A percentile compares a stretch with the other conserved stretches of the same genome.
phyloP scores from a whole-genome alignment of 2,113 vertebrate genomes.

The Gobiocypris rarus region DNA sequence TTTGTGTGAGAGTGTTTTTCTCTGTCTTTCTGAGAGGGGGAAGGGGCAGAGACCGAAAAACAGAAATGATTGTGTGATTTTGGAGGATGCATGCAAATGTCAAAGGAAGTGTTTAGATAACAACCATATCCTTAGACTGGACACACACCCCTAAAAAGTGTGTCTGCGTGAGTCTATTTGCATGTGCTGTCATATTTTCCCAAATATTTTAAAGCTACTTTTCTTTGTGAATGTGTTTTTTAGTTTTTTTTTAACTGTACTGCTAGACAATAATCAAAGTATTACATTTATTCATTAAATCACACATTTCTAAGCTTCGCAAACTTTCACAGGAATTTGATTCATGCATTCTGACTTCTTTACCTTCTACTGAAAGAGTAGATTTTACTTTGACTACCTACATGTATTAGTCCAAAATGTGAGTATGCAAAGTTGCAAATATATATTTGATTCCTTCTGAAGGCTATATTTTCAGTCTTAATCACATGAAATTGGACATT shows the following conservation, averaged over 20 bases:
- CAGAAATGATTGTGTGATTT: slow-evolving; percentile 2
- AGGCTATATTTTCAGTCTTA: slow-evolving; percentile 67
- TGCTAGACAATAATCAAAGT: background rate
- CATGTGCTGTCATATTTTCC: background rate
- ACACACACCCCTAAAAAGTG: background rate
- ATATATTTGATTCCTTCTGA: slow-evolving; percentile 23
- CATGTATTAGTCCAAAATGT: background rate
- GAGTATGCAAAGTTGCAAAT: background rate
- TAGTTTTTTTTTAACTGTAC: background rate
- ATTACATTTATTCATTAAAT: background rate
- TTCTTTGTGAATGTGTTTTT: background rate
- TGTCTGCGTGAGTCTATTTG: slow-evolving; percentile 28
- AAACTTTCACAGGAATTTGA: background rate
- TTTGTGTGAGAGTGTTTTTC: slow-evolving; percentile 51
- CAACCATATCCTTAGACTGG: background rate
- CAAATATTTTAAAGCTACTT: no score
- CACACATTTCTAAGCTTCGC: background rate
- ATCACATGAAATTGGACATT: slow-evolving; percentile 86
- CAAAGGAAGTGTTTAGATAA: slow-evolving; percentile 1
- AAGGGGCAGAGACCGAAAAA: background rate
- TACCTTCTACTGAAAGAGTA: background rate
- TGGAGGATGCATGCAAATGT: slow-evolving; percentile 6
- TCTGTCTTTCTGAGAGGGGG: slow-evolving; percentile 39
- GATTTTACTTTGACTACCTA: background rate
- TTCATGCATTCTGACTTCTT: background rate